Evolutionary conservation across 1,140 invertebrate genomes (phyloP).

Genomic region (Charaxes varanes): DNA sequence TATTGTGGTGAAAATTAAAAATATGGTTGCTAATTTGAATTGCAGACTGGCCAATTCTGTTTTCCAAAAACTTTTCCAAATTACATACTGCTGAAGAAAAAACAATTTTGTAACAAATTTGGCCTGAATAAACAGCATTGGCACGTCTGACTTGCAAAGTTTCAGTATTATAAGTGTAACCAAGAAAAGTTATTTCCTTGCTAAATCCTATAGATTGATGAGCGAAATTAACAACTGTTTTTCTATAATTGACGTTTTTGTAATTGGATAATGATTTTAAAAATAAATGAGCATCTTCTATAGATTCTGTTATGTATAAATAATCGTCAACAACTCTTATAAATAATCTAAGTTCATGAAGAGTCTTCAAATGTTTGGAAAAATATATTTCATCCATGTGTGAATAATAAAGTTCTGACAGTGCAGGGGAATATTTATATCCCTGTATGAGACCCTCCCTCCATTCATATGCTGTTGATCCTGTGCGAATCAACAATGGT

Average conservation of each 20-base stretch:
- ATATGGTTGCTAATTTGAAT: constrained; percentile 55
- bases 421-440: constrained; percentile 66
- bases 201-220: constrained; percentile 38
- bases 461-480: constrained; percentile 66
- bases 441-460: constrained; percentile 65
- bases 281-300: constrained; percentile 52
- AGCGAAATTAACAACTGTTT: constrained; percentile 61
- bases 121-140: constrained; percentile 49
- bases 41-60: constrained; percentile 59
- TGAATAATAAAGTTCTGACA: constrained; percentile 66
- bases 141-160: constrained; percentile 55
- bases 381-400: constrained; percentile 58
- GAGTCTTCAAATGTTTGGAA: constrained; percentile 31
- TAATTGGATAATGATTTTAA: constrained; percentile 50
- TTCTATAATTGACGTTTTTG: constrained; percentile 60
- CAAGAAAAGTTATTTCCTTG: constrained; percentile 54
- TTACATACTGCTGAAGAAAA: constrained; percentile 49
- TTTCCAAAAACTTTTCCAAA: constrained; percentile 52
- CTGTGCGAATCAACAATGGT: constrained; percentile 51
- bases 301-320: constrained; percentile 59
- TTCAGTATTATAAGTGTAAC: constrained; percentile 54
- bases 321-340: constrained; percentile 68
- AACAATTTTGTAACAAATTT: constrained; percentile 67
- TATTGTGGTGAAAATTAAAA: constrained; percentile 60
- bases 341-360: constrained; percentile 45